Conservation (phyloP, 2,888 invertebrate genomes). For the Anticlea derivata region DNA sequence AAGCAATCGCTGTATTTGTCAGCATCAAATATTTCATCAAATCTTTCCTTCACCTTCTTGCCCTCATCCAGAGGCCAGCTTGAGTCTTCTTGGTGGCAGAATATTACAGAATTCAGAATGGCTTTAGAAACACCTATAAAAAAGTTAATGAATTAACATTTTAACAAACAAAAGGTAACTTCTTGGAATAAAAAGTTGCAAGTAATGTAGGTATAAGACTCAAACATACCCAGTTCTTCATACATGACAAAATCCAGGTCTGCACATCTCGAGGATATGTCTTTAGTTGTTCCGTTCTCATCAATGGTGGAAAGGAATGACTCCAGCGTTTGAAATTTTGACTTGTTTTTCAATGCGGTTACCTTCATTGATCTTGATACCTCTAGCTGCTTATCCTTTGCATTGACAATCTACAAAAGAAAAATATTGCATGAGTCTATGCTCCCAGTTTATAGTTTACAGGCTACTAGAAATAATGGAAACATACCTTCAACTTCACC, state of each 20-base stretch:
- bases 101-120: conserved; percentile 97
- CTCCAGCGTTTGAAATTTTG: conserved; percentile 87
- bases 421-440: no score
- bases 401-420: conserved; percentile 82
- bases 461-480: not conserved
- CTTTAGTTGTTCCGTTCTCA: conserved; percentile 74
- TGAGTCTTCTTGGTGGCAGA: conserved; percentile 99
- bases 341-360: conserved; percentile 80
- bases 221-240: conserved; percentile 77
- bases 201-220: not conserved
- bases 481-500: conserved; percentile 73
- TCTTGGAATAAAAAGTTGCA: no score
- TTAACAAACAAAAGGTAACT: no score
- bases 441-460: not conserved
- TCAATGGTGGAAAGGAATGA: conserved; percentile 84
- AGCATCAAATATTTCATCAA: conserved; percentile 99
- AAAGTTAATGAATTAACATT: no score
- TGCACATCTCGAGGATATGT: conserved; percentile 87
- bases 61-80: conserved; percentile 98
- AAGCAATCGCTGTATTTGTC: conserved; percentile 95
- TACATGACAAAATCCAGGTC: conserved; percentile 90
- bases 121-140: conserved; percentile 95
- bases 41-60: conserved; percentile 95
- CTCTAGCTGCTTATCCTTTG: conserved; percentile 81
- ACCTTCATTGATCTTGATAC: conserved; percentile 88